Evolutionary conservation across 2,888 invertebrate genomes (phyloP).

Genomic region (Prosapia bicincta): DNA sequence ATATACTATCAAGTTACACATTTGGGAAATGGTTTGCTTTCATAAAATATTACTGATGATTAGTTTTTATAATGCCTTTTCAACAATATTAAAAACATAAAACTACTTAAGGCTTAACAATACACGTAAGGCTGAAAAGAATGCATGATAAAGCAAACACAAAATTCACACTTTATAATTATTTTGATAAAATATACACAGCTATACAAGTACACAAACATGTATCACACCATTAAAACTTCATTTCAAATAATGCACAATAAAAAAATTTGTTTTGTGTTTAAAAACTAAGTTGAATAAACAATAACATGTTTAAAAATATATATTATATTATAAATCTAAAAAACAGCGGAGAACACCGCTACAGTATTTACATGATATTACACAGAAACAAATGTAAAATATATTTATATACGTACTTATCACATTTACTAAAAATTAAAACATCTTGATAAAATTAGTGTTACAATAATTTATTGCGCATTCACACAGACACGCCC

Average conservation of each 20-base stretch:
- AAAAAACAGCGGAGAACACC: conserved; percentile 19
- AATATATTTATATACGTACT: not conserved
- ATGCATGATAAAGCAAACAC: not conserved
- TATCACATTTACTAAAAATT: conserved; percentile 20
- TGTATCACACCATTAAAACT: not conserved
- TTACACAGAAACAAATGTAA: conserved; percentile 9
- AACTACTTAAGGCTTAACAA: too few relatives aligned
- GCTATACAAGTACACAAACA: not conserved
- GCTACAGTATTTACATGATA: conserved; percentile 24
- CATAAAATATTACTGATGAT: too few relatives aligned
- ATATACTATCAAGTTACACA: too few relatives aligned
- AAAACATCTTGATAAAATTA: conserved; percentile 18
- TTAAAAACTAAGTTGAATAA: conserved; percentile 16
- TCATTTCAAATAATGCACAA: not conserved
- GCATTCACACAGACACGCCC: conserved; percentile 18
- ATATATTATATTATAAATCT: conserved; percentile 23
- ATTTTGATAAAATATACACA: not conserved
- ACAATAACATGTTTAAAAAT: conserved; percentile 22
- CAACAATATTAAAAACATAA: too few relatives aligned
- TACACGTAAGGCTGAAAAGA: too few relatives aligned
- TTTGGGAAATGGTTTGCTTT: too few relatives aligned
- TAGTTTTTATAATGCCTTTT: too few relatives aligned
- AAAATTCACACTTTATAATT: not conserved
- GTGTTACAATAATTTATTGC: conserved; percentile 28
- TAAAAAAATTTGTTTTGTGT: not conserved